Percentiles rank a stretch among this genome's conserved stretches.
Evolutionary conservation across 2,888 invertebrate species (phyloP).

Genomic region (Cancer borealis): DNA sequence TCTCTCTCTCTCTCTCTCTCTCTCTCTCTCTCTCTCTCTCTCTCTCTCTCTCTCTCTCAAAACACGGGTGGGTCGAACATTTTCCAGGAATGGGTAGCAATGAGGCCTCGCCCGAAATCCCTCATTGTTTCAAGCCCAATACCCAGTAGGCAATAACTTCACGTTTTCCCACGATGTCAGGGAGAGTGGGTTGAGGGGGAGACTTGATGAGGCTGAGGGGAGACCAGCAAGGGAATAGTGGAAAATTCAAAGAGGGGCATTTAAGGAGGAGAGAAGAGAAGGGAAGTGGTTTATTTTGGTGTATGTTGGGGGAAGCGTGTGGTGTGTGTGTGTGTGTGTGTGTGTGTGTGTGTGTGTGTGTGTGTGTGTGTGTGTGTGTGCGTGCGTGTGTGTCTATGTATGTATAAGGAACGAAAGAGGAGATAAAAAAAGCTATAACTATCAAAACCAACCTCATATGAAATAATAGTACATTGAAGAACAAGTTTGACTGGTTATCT

Average conservation of each 20-base stretch:
- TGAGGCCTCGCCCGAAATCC: background rate
- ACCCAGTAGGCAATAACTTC: conserved; percentile 10
- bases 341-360: background rate
- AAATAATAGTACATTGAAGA: too few species aligned
- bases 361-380: too few species aligned
- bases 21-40: background rate
- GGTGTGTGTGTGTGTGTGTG: background rate
- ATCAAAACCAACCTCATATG: too few species aligned
- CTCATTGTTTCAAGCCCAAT: conserved; percentile 13
- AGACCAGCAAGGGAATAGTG: background rate
- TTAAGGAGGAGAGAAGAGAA: background rate
- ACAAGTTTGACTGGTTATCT: too few species aligned
- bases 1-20: background rate
- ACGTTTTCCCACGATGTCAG: background rate
- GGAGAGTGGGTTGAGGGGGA: background rate
- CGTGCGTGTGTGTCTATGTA: background rate
- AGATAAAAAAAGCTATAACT: too few species aligned
- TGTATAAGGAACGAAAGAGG: background rate
- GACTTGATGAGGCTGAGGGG: background rate
- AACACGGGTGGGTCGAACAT: background rate
- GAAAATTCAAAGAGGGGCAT: too few species aligned
- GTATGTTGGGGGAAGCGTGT: too few species aligned
- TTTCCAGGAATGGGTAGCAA: background rate
- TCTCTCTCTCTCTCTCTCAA: background rate
- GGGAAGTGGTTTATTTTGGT: background rate